A percentile compares a stretch with the other conserved stretches of the same genome.
Evolutionary conservation across 2,113 vertebrate genomes (phyloP).

Genomic region (Ammodytes dubius): DNA sequence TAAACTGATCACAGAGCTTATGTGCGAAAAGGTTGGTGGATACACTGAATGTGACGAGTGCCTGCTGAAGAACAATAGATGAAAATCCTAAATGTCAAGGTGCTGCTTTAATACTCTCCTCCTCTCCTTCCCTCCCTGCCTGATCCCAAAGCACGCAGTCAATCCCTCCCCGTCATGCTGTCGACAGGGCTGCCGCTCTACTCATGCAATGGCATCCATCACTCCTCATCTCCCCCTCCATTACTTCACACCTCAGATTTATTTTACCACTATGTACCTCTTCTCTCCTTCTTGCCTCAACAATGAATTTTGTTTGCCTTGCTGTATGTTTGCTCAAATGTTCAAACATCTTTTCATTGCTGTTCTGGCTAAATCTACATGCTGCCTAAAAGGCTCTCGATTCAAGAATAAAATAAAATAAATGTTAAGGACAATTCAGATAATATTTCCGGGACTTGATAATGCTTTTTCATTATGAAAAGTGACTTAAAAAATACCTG

Average conservation of each 20-base stretch:
- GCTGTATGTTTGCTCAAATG: not conserved
- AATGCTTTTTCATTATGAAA: not conserved
- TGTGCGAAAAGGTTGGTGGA: conserved; percentile 24
- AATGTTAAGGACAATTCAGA: not conserved
- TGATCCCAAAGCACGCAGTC: conserved; percentile 21
- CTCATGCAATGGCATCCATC: conserved; percentile 45
- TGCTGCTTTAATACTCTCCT: conserved; percentile 44
- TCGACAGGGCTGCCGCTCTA: conserved; percentile 25
- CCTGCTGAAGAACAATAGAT: conserved; percentile 42
- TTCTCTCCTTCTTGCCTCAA: not conserved
- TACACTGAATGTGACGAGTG: conserved; percentile 22
- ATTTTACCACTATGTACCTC: not conserved
- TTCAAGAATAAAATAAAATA: not conserved
- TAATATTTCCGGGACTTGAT: not conserved
- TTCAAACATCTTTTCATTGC: not conserved
- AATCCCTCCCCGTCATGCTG: conserved; percentile 39
- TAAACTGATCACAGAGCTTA: conserved; percentile 45
- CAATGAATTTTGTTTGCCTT: not conserved
- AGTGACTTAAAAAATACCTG: not conserved
- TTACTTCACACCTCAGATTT: not conserved
- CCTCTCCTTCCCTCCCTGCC: not conserved
- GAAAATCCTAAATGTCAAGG: conserved; percentile 69
- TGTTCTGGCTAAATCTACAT: not conserved
- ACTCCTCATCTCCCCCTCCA: conserved; percentile 24
- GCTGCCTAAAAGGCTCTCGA: not conserved